phyloP scores from a whole-genome alignment of 2,888 invertebrate species.

The Cetonia aurata region DNA sequence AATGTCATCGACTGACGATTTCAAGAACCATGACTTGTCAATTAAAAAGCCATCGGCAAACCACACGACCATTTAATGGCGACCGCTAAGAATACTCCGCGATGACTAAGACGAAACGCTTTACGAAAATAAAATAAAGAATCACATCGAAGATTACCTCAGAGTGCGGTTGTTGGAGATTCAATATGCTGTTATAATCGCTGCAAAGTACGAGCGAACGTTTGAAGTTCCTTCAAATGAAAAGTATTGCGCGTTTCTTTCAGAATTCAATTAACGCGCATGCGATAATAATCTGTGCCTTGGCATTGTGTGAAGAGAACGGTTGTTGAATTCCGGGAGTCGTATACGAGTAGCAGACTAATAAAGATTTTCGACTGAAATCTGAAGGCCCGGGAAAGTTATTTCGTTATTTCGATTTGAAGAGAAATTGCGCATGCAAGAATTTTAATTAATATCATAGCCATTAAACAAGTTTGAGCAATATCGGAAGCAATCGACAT shows the following conservation, averaged over 20 bases:
- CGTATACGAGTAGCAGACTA: background rate
- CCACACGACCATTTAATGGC: conserved; percentile 23
- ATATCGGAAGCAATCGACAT: conserved; percentile 15
- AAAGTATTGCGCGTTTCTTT: conserved; percentile 23
- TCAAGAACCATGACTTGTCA: conserved; percentile 22
- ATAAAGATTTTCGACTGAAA: background rate
- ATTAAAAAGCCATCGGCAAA: conserved; percentile 12
- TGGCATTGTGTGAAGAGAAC: conserved; percentile 25
- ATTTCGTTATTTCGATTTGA: conserved; percentile 16
- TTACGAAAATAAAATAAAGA: conserved; percentile 18
- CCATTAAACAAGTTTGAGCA: conserved; percentile 3
- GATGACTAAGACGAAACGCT: conserved; percentile 17
- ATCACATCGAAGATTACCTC: conserved; percentile 19
- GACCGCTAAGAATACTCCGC: background rate
- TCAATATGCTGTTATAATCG: conserved; percentile 18
- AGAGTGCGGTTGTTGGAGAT: conserved; percentile 15
- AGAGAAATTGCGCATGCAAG: conserved; percentile 7
- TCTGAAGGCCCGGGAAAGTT: conserved; percentile 7
- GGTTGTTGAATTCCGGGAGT: conserved; percentile 28
- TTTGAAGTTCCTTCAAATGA: conserved; percentile 32
- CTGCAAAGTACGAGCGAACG: background rate
- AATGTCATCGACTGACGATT: conserved; percentile 16
- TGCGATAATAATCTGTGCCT: conserved; percentile 14
- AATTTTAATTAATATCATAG: conserved; percentile 20
- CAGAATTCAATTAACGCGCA: conserved; percentile 34